Percentiles rank a stretch among this genome's conserved stretches.
phyloP scores from a whole-genome alignment of 1,140 invertebrate species.

The Brachionus koreanus region DNA sequence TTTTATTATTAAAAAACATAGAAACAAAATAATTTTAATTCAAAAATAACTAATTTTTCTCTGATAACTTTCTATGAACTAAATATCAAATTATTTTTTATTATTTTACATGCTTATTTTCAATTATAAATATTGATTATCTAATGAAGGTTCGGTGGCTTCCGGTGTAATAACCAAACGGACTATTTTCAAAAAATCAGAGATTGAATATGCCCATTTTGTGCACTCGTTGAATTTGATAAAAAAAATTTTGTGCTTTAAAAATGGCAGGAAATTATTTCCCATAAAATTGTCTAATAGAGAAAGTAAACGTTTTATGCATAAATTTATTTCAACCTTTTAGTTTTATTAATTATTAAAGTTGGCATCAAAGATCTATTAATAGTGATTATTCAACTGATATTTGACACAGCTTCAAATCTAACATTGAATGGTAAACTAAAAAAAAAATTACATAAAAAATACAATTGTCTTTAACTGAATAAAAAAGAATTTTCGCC shows the following conservation, averaged over 20 bases:
- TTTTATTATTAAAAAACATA: no score
- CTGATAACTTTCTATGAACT: no score
- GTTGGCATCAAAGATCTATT: slow-evolving; percentile 34
- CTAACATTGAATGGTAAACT: neutral
- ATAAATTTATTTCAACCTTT: neutral
- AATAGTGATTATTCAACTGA: slow-evolving; percentile 28
- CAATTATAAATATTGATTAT: no score
- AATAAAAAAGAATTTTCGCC: slow-evolving; percentile 9
- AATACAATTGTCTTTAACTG: neutral
- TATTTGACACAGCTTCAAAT: slow-evolving; percentile 34
- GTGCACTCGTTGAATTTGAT: slow-evolving; percentile 55
- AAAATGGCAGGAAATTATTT: slow-evolving; percentile 54
- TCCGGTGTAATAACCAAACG: slow-evolving; percentile 51
- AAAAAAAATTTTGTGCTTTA: slow-evolving; percentile 51
- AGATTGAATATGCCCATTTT: slow-evolving; percentile 56
- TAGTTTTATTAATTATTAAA: neutral
- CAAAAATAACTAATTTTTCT: no score
- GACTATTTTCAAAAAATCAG: slow-evolving; percentile 50
- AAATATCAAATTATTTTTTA: no score
- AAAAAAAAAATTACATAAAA: neutral
- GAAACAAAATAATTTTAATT: no score
- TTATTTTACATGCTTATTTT: no score
- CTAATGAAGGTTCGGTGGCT: slow-evolving; percentile 38
- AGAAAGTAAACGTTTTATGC: slow-evolving; percentile 46
- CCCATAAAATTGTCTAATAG: slow-evolving; percentile 52